phyloP scores from a whole-genome alignment of 2,113 vertebrate species.

The Micromys minutus region DNA sequence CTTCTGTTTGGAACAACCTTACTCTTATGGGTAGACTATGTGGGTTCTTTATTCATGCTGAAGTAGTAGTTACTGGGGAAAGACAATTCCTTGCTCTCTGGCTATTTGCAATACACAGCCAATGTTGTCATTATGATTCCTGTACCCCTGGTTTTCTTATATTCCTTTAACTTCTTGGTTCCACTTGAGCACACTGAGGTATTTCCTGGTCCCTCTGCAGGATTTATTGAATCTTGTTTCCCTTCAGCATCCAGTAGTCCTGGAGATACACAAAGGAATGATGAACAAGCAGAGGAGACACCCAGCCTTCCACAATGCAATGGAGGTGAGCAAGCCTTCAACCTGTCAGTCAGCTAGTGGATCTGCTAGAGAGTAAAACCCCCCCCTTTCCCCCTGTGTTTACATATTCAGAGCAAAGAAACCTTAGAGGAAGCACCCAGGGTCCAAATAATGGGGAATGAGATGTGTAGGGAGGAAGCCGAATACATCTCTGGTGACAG shows the following conservation, averaged over 20 bases:
- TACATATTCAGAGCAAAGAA: background rate
- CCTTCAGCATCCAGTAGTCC: background rate
- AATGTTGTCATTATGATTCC: background rate
- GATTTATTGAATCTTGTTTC: background rate
- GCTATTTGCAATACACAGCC: background rate
- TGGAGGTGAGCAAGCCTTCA: background rate
- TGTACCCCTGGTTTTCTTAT: background rate
- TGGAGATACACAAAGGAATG: background rate
- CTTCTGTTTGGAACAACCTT: background rate
- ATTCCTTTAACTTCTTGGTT: background rate
- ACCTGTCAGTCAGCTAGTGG: background rate
- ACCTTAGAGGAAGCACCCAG: background rate
- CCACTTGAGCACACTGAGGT: too few relatives aligned
- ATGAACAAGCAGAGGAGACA: background rate
- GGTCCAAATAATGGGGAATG: background rate
- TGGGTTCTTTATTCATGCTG: background rate
- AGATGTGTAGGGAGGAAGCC: background rate
- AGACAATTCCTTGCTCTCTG: background rate
- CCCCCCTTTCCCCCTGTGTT: background rate
- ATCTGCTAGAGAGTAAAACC: background rate
- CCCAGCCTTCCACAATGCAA: background rate
- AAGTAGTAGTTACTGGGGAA: background rate
- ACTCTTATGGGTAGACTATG: background rate
- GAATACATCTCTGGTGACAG: background rate
- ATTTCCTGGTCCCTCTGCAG: background rate